Percentiles rank a stretch among this genome's conserved stretches.
These are phyloP conservation scores for Eurois occulta DNA, from an alignment of 2,888 invertebrate species.

Conservation along the genomic window DNA sequence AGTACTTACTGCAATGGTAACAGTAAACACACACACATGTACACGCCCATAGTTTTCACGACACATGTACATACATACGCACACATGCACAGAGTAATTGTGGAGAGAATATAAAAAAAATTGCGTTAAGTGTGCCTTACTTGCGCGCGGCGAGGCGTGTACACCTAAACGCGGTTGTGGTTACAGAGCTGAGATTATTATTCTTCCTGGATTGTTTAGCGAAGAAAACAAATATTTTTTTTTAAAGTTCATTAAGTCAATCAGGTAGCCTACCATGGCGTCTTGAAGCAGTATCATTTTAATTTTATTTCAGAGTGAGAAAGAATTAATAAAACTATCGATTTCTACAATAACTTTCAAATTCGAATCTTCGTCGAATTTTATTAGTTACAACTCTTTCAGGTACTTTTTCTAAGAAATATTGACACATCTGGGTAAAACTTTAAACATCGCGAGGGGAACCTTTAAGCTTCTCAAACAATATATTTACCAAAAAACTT, in stretches of 20 bases:
- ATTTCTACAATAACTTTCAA: neutral
- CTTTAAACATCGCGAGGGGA: too few relatives aligned
- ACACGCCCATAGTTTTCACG: conserved; percentile 57
- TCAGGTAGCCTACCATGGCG: neutral
- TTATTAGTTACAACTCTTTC: neutral
- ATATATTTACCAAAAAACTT: neutral
- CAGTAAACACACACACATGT: conserved; percentile 73
- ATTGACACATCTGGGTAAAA: too few relatives aligned
- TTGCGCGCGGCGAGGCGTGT: conserved; percentile 82
- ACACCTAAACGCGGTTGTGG: conserved; percentile 70
- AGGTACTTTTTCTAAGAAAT: neutral
- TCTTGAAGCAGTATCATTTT: neutral
- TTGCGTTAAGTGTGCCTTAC: conserved; percentile 89
- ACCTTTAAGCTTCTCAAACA: neutral
- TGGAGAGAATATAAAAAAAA: conserved; percentile 88
- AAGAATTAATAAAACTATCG: neutral
- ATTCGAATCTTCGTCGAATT: neutral
- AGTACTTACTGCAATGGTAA: conserved; percentile 57
- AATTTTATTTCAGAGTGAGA: neutral
- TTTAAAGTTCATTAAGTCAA: too few relatives aligned
- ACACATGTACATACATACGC: conserved; percentile 65
- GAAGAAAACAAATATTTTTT: neutral
- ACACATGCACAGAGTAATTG: conserved; percentile 81
- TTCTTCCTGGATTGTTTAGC: neutral
- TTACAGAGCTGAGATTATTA: neutral